Base-by-base conservation (phyloP, 1,140 invertebrate genomes). In the Eubasilissa regina region DNA sequence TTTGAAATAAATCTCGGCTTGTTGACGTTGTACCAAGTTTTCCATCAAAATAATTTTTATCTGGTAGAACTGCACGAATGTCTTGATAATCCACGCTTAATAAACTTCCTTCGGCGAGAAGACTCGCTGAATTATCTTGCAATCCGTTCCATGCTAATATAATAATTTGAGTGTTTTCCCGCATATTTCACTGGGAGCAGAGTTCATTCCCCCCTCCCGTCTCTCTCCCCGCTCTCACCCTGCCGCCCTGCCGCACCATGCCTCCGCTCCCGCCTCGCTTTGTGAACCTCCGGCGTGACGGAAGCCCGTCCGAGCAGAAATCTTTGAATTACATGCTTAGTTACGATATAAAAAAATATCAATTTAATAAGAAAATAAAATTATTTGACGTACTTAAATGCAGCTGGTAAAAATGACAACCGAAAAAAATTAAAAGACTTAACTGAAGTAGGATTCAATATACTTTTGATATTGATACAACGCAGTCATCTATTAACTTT, bases 111-210 rank as follows among this genome's bases (percentile, higher is more conserved):
- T 62, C 35, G 19, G 19, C 60, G 11, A n/a, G 19, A 3, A 35
- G 25, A 43, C n/a, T 62, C 25, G 15, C 25, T 62, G 35, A 62
- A 62, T 62, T 35, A 62, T 62, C 19, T 19, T 45, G 11, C 64
- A 68, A 68, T 68, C 44, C 64, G 64, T 68, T 68, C 44, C 44
- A 44, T 68, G 44, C 64, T 68, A 68, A 68, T 68, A 68, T 47
- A 47, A 68, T 68, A 68, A 75, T 75, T 75, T 75, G 25, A 75
- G 55, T 60, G 43, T 75, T 75, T 60, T 45, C 70, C 43, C 53
- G 55, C 72, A 58, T 75, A 55, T 75, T 75, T 75, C 55, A 58
- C 25, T 58, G 35, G 58, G 51, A 75, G 72, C 35, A 55, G 72
- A 75, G 72, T 75, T 75, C 72, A 75, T 75, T 75, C 72, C 72